phyloP scores from a whole-genome alignment of 2,797 vertebrate species.

The Tangara arthus region DNA sequence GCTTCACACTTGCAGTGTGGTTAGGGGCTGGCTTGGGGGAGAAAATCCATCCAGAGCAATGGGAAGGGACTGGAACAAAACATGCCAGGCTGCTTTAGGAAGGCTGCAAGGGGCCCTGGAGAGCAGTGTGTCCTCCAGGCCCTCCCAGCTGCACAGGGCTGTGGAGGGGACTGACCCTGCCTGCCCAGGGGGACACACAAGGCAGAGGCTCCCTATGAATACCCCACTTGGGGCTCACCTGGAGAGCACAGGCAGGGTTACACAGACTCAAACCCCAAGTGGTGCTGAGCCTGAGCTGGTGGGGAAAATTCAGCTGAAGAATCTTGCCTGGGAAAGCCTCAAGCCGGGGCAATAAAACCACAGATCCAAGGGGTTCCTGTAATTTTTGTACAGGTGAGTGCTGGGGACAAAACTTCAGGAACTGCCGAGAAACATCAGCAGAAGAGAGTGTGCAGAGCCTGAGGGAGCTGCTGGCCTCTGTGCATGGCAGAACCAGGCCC shows the following conservation, averaged over 20 bases:
- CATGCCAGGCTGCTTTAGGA: accelerated
- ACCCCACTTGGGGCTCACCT: neutral
- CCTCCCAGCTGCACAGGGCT: neutral
- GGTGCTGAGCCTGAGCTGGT: neutral
- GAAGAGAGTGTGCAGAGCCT: neutral
- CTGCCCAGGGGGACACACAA: neutral
- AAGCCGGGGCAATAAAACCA: neutral
- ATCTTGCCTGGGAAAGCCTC: neutral
- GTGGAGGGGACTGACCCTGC: neutral
- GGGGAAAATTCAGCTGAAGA: neutral
- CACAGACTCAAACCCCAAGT: neutral
- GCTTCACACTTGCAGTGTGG: accelerated
- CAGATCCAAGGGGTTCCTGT: neutral
- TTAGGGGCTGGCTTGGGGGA: neutral
- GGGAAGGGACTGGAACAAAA: neutral
- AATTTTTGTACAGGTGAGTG: neutral
- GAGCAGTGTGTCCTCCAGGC: neutral
- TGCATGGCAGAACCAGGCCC: neutral
- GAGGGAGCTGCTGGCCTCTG: neutral
- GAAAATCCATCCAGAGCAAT: neutral
- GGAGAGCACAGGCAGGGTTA: neutral
- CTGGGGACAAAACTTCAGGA: neutral
- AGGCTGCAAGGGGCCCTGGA: accelerated
- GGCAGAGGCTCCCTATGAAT: neutral
- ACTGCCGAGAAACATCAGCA: neutral